phyloP scores from a whole-genome alignment of 2,797 vertebrate genomes.

The Synaphobranchus kaupii region DNA sequence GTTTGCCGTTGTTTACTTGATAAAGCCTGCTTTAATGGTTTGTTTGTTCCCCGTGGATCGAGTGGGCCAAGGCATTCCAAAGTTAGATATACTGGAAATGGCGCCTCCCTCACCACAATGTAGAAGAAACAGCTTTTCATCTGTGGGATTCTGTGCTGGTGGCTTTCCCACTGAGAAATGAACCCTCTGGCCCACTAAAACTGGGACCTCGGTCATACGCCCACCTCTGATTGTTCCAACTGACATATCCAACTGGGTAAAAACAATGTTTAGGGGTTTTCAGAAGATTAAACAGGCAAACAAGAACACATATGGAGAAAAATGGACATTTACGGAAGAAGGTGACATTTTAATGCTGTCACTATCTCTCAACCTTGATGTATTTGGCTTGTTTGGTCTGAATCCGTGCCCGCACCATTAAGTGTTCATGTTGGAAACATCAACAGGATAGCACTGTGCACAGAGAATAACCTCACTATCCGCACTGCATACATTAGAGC shows the following conservation, averaged over 20 bases:
- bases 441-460: conserved; percentile 35
- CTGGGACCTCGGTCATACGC: neutral
- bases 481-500: conserved; percentile 17
- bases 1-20: neutral
- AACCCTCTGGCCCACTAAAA: neutral
- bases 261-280: neutral
- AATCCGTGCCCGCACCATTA: neutral
- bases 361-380: neutral
- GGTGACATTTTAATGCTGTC: neutral
- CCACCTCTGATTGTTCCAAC: neutral
- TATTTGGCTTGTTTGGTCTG: neutral
- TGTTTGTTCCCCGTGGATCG: conserved; percentile 3
- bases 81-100: conserved; percentile 10
- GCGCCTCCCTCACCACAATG: neutral
- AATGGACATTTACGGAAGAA: neutral
- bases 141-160: conserved; percentile 21
- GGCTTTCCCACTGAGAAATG: conserved; percentile 14
- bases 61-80: neutral
- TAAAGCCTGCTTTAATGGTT: neutral
- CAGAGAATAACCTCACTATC: conserved; percentile 12
- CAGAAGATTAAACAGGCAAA: neutral
- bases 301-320: neutral
- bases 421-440: conserved; percentile 37
- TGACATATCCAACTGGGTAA: neutral
- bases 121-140: conserved; percentile 5